A percentile compares a stretch with the other conserved stretches of the same genome.
phyloP scores from a whole-genome alignment of 2,888 invertebrate species.

The Celastrina argiolus region DNA sequence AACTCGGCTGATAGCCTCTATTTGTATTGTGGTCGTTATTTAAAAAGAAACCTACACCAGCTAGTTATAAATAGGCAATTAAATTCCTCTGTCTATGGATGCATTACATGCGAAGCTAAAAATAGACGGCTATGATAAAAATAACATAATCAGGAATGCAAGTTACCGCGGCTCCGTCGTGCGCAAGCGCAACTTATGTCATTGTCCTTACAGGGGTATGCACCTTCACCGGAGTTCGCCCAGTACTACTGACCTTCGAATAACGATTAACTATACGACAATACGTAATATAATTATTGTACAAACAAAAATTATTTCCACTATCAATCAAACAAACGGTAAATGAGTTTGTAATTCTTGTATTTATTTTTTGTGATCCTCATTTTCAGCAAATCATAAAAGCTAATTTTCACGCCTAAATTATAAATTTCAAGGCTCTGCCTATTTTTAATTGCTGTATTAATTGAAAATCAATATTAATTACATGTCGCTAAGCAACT shows the following conservation, averaged over 20 bases:
- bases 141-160: slow-evolving; percentile 51
- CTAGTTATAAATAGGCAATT: neutral
- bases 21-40: neutral
- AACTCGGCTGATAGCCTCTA: neutral
- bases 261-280: slow-evolving; percentile 23
- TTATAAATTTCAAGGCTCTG: neutral
- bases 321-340: neutral
- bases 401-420: neutral
- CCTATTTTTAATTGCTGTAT: neutral
- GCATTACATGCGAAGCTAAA: slow-evolving; percentile 3
- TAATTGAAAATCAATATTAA: neutral
- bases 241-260: slow-evolving; percentile 19
- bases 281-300: neutral
- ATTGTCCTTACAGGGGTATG: slow-evolving; percentile 65
- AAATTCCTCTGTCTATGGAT: slow-evolving; percentile 1
- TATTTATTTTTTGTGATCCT: neutral
- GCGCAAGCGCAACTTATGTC: slow-evolving; percentile 71
- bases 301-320: neutral
- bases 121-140: slow-evolving; percentile 24
- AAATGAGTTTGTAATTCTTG: neutral
- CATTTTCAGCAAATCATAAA: neutral
- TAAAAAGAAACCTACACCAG: neutral
- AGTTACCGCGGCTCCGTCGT: slow-evolving; percentile 58
- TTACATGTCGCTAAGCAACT: no score
- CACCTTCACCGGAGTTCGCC: slow-evolving; percentile 30